Evolutionary conservation across 2,888 invertebrate genomes (phyloP), one percentile per base, ranked within the genome.

Genomic region (Zhengitettix transpicula): DNA sequence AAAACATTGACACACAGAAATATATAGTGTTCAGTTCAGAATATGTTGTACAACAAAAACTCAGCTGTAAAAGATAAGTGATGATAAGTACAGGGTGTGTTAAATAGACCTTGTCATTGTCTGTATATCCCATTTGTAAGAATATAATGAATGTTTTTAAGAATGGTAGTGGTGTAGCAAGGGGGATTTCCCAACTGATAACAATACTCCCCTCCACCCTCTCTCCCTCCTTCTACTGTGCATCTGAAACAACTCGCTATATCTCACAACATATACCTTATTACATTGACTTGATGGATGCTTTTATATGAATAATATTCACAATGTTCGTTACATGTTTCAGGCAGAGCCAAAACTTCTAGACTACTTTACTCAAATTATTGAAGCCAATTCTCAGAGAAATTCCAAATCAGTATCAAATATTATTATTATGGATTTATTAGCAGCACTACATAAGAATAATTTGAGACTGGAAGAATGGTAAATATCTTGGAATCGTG

Each of bases 341-440:
- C 66, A 85, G 76, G 81, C 81, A 66, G 81, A 83, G 68, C 75
- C 78, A 11, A 69, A 71, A 52, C 70, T 86, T 42, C 70, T 84
- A 53, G 66, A 77, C 65, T 76, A 81, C 67, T 87, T 85, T 70
- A 68, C 74, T 65, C 69, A 75, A 59, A 74, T 84, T 15, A 73
- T 80, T 55, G 66, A 72, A 62, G 70, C 72, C 42, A 69, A 76
- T 41, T 68, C 70, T 28, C 28, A 28, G 42, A 73, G 81, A 60
- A 76, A 78, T 64, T 74, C 82, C 1, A 78, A 78, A 64, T 74
- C 81, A 67, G 73, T 86, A 3, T 81, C 83, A 1, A 85, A 87
- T 71, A 74, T 89, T 60, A 72, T 92, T 41, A 76, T 85, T 8
- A 86, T 83, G 67, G 84, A 88, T 66, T 71, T 89, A 10, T 67